These are phyloP conservation scores for Parascotia fuliginaria DNA, from an alignment of 2,888 invertebrate genomes.

Conservation along the genomic window DNA sequence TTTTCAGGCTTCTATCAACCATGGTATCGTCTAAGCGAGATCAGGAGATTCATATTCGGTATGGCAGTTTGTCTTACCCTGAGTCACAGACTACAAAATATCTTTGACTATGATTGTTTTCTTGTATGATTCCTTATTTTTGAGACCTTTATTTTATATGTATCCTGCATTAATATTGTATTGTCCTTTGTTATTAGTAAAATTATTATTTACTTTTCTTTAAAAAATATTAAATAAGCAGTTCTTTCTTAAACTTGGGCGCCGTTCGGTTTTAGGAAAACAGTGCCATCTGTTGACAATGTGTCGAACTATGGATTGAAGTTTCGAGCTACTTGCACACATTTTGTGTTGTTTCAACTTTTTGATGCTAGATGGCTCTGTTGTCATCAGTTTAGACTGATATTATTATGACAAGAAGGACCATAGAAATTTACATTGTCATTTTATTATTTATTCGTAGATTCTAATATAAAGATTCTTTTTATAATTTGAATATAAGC, in stretches of 20 bases:
- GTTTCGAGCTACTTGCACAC: neutral
- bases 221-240: neutral
- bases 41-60: constrained; percentile 73
- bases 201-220: neutral
- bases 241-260: neutral
- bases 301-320: constrained; percentile 10
- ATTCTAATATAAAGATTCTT: no score
- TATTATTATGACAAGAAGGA: no score
- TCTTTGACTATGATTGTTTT: constrained; percentile 14
- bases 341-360: constrained; percentile 14
- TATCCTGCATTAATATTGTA: constrained; percentile 1
- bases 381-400: neutral
- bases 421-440: no score
- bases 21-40: constrained; percentile 63
- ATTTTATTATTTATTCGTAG: no score
- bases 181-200: neutral
- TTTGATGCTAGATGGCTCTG: constrained; percentile 39
- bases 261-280: neutral
- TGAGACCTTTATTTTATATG: constrained; percentile 3
- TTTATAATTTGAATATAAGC: no score
- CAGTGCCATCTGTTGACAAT: constrained; percentile 45
- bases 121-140: neutral
- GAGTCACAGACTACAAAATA: constrained; percentile 26
- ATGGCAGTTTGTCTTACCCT: constrained; percentile 51
- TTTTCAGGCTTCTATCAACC: constrained; percentile 73